phyloP scores from a whole-genome alignment of 2,888 invertebrate species.

The Polyommatus icarus region DNA sequence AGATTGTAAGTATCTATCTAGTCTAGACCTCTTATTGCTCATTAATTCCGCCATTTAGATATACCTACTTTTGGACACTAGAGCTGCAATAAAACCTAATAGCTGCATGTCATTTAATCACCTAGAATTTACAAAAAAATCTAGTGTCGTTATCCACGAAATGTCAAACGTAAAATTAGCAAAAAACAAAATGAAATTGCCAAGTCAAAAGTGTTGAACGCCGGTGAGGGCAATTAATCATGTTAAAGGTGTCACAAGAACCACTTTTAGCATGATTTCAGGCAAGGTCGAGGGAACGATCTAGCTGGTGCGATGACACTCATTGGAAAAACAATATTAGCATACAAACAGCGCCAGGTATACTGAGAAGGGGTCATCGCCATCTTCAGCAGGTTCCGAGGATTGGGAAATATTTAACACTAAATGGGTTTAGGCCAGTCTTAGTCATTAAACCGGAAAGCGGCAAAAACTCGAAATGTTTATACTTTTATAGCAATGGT shows the following conservation, averaged over 20 bases:
- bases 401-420: constrained; percentile 25
- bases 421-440: constrained; percentile 15
- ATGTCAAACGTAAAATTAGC: constrained; percentile 3
- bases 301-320: constrained; percentile 65
- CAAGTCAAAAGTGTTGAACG: constrained; percentile 7
- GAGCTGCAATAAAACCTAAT: neutral
- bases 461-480: constrained; percentile 1
- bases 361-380: constrained; percentile 69
- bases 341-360: constrained; percentile 74
- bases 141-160: neutral
- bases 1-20: neutral
- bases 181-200: neutral
- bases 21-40: neutral
- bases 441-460: constrained; percentile 16
- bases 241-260: constrained; percentile 21
- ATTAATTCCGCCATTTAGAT: neutral
- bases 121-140: constrained; percentile 1
- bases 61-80: neutral
- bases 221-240: neutral
- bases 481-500: constrained; percentile 3
- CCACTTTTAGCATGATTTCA: constrained; percentile 30
- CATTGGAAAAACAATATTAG: constrained; percentile 65
- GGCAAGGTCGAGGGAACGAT: constrained; percentile 48
- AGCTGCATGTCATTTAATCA: neutral
- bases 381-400: constrained; percentile 61